phyloP scores from a whole-genome alignment of 1,140 invertebrate genomes.

The Eufriesea mexicana region DNA sequence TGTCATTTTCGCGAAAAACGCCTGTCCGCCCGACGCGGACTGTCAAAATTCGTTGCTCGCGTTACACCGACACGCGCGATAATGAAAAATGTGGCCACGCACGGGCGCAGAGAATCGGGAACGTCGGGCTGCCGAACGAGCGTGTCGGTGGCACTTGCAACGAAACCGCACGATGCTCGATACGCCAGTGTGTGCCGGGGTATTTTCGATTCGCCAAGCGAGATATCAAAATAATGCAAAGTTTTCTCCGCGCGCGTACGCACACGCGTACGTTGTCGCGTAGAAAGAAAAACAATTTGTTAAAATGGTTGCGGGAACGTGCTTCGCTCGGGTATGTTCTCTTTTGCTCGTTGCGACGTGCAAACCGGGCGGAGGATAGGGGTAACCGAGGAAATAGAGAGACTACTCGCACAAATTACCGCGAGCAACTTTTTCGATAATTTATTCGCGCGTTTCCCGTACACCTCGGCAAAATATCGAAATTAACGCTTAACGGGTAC shows the following conservation, averaged over 20 bases:
- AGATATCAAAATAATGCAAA: conserved; percentile 13
- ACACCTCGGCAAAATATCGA: conserved; percentile 38
- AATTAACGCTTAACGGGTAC: conserved; percentile 49
- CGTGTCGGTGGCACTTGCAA: neutral
- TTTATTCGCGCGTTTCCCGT: conserved; percentile 33
- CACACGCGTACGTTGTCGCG: neutral
- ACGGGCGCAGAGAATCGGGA: neutral
- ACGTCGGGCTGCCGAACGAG: neutral
- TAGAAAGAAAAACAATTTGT: conserved; percentile 51
- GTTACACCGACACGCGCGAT: no score
- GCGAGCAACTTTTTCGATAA: conserved; percentile 52
- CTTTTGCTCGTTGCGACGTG: conserved; percentile 32
- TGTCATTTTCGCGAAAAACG: no score
- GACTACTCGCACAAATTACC: conserved; percentile 58
- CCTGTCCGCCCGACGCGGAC: no score
- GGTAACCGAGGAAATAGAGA: conserved; percentile 26
- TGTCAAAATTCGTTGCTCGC: no score
- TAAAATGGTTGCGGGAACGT: conserved; percentile 46
- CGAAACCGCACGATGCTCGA: neutral
- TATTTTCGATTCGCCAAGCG: conserved; percentile 13
- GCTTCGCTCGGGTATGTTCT: conserved; percentile 14
- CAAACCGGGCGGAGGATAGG: conserved; percentile 4
- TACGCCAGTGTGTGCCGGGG: neutral
- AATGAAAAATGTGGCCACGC: no score
- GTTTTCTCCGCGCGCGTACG: neutral